Evolutionary conservation across 2,888 invertebrate species (phyloP).

Genomic region (Euclidia mi): DNA sequence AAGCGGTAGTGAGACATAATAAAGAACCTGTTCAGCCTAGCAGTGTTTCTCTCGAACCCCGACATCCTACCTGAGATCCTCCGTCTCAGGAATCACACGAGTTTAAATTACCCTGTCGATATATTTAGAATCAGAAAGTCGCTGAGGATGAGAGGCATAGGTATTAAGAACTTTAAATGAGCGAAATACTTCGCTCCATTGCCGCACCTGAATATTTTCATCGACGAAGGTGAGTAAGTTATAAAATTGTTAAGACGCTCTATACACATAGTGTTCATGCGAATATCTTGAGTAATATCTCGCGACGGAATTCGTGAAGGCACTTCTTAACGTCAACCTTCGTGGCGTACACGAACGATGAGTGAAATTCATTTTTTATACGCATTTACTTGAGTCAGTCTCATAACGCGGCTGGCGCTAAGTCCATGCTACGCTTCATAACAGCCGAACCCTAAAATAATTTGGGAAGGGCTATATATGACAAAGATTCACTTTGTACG

Average conservation of each 20-base stretch:
- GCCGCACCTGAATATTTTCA: background rate
- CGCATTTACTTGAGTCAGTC: constrained; percentile 43
- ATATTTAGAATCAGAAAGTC: no score
- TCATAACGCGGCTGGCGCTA: constrained; percentile 39
- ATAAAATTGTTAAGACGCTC: constrained; percentile 20
- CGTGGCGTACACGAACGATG: constrained; percentile 37
- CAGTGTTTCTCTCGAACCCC: no score
- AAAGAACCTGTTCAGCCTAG: no score
- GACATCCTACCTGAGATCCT: no score
- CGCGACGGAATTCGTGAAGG: constrained; percentile 32
- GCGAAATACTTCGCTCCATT: no score
- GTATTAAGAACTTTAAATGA: no score
- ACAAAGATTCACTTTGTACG: constrained; percentile 44
- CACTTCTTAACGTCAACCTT: constrained; percentile 39
- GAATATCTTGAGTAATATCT: constrained; percentile 41
- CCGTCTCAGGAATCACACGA: no score
- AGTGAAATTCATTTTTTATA: constrained; percentile 54
- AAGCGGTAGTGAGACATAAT: no score
- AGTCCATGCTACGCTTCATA: constrained; percentile 50
- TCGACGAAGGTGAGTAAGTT: constrained; percentile 16
- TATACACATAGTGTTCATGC: constrained; percentile 21
- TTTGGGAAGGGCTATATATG: constrained; percentile 36
- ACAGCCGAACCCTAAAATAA: constrained; percentile 51
- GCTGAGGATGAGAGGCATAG: no score
- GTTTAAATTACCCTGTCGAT: no score